Evolutionary conservation across 2,113 vertebrate species (phyloP), one percentile per base, ranked within the genome.

Genomic region (Calonectris borealis): DNA sequence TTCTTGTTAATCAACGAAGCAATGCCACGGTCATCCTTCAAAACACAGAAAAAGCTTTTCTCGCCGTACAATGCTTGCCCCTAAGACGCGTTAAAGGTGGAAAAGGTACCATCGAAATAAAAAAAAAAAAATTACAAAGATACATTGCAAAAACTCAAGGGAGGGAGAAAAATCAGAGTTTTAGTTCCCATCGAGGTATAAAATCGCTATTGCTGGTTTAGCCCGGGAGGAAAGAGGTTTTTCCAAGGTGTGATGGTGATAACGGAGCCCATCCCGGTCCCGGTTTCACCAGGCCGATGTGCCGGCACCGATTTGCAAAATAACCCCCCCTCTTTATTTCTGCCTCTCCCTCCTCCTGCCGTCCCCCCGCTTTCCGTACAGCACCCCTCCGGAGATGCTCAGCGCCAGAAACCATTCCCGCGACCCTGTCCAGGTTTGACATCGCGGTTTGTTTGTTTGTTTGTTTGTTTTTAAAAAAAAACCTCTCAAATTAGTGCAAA

Each of bases 401-500:
- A 13, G 61, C 11, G 24, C 76, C 48, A 8, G 5, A 57, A 27
- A 26, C 40, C 7, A 13, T 14, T 71, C 90, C 62, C 16, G 92
- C 4, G 6, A 66, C 40, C 60, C 34, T 88, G 91, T 87, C 36
- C 36, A 38, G 90, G n/a, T 88, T 70, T 29, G 83, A 88, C 82
- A 71, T 76, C 17, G 1, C 7, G 54, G 49, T 31, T 29, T 76
- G 22, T 40, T 40, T 46, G 31, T 57, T 58, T 34, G 22, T 60
- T 34, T 10, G 12, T 42, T 12, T 29, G 46, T 38, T n/a, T 7
- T 24, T 38, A 38, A 38, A 38, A 40, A n/a, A 29, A 84, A 68
- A 62, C 52, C 61, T 78, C 81, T 42, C 70, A 31, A 24, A 78
- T 94, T 95, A 97, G 96, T 97, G 97, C 96, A 97, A 97, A 96